Evolutionary conservation across 2,113 vertebrate species (phyloP).

Genomic region (Syrmaticus mikado): DNA sequence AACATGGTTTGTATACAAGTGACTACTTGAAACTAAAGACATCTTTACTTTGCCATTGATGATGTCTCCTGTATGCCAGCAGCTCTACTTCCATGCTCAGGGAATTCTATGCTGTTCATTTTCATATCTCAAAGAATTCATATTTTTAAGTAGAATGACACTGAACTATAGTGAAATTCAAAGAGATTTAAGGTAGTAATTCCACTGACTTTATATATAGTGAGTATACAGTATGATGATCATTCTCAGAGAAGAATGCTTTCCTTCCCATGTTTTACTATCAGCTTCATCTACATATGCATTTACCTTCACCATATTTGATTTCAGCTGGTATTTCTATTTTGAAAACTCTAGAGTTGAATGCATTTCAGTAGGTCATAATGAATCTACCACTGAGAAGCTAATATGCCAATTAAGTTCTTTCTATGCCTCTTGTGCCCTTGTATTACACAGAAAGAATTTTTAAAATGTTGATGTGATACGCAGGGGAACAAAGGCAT

Average conservation of each 20-base stretch:
- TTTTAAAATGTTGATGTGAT: neutral
- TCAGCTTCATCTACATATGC: neutral
- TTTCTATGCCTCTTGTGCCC: neutral
- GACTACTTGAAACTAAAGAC: neutral
- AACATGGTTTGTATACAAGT: no score
- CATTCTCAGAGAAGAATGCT: neutral
- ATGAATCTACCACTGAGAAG: neutral
- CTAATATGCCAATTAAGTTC: rapidly evolving
- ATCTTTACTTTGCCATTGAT: neutral
- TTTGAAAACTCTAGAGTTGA: neutral
- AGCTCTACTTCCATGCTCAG: neutral
- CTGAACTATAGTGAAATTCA: neutral
- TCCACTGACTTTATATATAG: neutral
- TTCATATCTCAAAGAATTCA: rapidly evolving
- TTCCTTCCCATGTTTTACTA: neutral
- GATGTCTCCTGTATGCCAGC: rapidly evolving
- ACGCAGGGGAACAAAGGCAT: rapidly evolving
- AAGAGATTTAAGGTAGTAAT: neutral
- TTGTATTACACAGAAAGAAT: neutral
- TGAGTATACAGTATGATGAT: no score
- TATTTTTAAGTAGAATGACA: neutral
- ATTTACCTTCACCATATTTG: rapidly evolving
- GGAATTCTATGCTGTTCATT: neutral
- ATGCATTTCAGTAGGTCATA: neutral
- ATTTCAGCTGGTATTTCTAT: neutral